Conservation (phyloP, 1,140 invertebrate species). For the Eupristina koningsbergeri region DNA sequence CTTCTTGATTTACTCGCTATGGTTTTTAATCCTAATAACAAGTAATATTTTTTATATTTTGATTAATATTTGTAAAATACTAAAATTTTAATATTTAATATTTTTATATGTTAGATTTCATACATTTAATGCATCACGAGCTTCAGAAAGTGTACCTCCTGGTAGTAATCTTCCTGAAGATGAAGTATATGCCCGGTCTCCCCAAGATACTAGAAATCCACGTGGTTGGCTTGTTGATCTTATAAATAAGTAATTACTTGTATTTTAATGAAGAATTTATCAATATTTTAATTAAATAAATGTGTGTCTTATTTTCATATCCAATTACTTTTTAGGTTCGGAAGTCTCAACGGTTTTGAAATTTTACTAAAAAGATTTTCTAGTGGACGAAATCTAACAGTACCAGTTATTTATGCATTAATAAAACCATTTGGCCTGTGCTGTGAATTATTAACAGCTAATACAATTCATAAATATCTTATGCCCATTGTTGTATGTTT, state of each 20-base stretch:
- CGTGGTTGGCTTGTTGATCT: conserved; percentile 96
- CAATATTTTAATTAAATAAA: neutral
- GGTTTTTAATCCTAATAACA: conserved; percentile 94
- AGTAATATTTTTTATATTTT: conserved; percentile 75
- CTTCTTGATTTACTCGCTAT: conserved; percentile 93
- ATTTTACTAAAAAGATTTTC: conserved; percentile 91
- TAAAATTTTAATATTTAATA: neutral
- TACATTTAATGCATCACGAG: conserved; percentile 89
- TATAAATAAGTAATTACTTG: conserved; percentile 82
- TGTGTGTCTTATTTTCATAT: conserved; percentile 18
- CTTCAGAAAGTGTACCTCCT: conserved; percentile 84
- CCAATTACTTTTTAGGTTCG: conserved; percentile 79
- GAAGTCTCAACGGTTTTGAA: conserved; percentile 90
- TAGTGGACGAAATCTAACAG: conserved; percentile 80
- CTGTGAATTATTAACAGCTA: conserved; percentile 91
- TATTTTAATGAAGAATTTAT: conserved; percentile 25
- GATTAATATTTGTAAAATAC: neutral
- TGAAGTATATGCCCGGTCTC: conserved; percentile 87
- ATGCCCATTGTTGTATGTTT: conserved; percentile 90
- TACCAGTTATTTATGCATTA: conserved; percentile 87
- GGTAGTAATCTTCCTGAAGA: conserved; percentile 79
- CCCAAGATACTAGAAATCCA: conserved; percentile 82
- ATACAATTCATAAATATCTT: conserved; percentile 93
- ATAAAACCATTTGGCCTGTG: conserved; percentile 94
- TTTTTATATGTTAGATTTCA: conserved; percentile 83